Base-by-base conservation (phyloP, 2,888 invertebrate species). In the Cremastinae sp. region DNA sequence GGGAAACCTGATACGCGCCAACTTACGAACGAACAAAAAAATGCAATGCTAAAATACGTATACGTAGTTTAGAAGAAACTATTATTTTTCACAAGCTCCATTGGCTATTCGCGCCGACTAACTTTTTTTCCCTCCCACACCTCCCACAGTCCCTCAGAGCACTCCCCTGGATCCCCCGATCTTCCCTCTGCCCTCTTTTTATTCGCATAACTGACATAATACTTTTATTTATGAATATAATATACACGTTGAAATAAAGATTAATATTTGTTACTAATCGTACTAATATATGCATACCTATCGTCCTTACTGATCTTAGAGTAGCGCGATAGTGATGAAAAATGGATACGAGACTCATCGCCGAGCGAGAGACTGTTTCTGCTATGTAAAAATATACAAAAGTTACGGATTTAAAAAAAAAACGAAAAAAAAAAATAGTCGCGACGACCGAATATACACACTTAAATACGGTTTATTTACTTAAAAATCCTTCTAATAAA, bases 141-240 rank as follows among this genome's bases (percentile, higher is more conserved):
- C 54, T 45, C 20, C 18, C 9, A 5, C 20, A 49, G 36, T 22
- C 51, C 56, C 43, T 49, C 61, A 49, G 64, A 75, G 69, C 72
- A 73, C 68, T 65, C 53, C 47, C 61, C n/a, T n/a, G 36, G 43
- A 49, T 58, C 38, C 7, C 51, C 20, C 64, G 12, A 28, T 54
- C 53, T 14, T 86, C 84, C 86, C 84, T 80, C 77, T 64, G 43
- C 73, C 73, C 75, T 80, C 78, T 80, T 78, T 12, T 84, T 83
- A 83, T 82, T 86, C 82, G 80, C 84, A 85, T 85, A 83, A 84
- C 80, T 80, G 80, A 82, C 85, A 80, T 85, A 86, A 86, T 84
- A 84, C 84, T 84, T 87, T 88, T 88, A 89, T 89, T 89, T 88
- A 88, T 89, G 84, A 88, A 87, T 83, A 85, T 85, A 86, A 83